phyloP scores from a whole-genome alignment of 92 coral and sea anemone species.

The Hydrozoanthus gracilis region DNA sequence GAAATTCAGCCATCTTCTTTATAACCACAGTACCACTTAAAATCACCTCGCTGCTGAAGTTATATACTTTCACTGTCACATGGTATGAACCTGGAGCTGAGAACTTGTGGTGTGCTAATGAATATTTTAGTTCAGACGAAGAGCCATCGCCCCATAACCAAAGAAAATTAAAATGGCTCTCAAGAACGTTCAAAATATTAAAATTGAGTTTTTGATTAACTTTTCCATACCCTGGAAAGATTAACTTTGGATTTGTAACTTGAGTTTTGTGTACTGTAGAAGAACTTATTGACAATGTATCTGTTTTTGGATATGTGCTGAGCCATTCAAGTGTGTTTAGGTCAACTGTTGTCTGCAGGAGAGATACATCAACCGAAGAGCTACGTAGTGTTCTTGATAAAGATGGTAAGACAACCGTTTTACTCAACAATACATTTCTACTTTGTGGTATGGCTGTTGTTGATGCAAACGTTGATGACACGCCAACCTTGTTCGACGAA shows the following conservation, averaged over 20 bases:
- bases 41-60: conserved; percentile 40
- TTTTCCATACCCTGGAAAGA: conserved; percentile 52
- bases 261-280: neutral
- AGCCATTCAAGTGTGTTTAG: neutral
- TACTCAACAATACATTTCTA: neutral
- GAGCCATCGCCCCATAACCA: conserved; percentile 58
- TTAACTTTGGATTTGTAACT: conserved; percentile 32
- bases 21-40: conserved; percentile 59
- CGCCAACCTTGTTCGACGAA: neutral
- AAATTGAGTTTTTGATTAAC: conserved; percentile 59
- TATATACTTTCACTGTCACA: conserved; percentile 62
- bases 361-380: neutral
- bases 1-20: conserved; percentile 65
- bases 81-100: conserved; percentile 60
- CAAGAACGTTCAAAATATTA: conserved; percentile 34
- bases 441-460: neutral
- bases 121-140: neutral
- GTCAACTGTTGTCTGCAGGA: neutral
- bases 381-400: neutral
- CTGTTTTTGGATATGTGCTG: neutral
- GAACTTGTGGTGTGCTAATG: conserved; percentile 58
- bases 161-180: conserved; percentile 18
- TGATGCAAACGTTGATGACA: neutral
- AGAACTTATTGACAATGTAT: neutral
- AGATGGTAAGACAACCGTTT: neutral